A percentile compares a stretch with the other conserved stretches of the same genome.
Evolutionary conservation across 2,888 invertebrate genomes (phyloP).

Genomic region (Calliopum simillimum): DNA sequence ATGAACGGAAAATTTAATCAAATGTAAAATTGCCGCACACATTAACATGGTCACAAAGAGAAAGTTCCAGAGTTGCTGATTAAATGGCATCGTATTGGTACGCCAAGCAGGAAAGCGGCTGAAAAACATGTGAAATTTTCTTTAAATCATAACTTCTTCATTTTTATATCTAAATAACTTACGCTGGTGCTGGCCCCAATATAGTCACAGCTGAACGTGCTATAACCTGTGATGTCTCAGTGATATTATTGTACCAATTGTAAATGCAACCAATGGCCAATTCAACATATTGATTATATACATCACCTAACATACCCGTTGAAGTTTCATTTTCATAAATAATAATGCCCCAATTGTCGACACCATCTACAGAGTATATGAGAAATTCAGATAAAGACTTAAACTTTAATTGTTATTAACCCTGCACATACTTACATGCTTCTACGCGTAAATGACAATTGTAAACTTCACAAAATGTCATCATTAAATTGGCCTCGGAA

Average conservation of each 20-base stretch:
- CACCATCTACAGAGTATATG: slow-evolving; percentile 53
- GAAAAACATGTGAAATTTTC: background rate
- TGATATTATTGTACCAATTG: slow-evolving; percentile 63
- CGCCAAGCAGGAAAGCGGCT: slow-evolving; percentile 60
- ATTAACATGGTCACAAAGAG: slow-evolving; percentile 50
- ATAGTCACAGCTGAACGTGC: slow-evolving; percentile 63
- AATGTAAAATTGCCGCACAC: slow-evolving; percentile 54
- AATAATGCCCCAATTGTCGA: slow-evolving; percentile 63
- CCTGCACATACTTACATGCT: slow-evolving; percentile 56
- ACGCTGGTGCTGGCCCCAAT: slow-evolving; percentile 62
- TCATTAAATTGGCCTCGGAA: slow-evolving; percentile 59
- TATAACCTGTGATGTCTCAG: slow-evolving; percentile 61
- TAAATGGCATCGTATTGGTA: slow-evolving; percentile 59
- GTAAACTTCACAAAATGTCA: slow-evolving; percentile 58
- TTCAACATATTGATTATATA: slow-evolving; percentile 60
- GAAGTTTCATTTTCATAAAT: slow-evolving; percentile 58
- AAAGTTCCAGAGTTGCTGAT: slow-evolving; percentile 53
- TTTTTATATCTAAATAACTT: slow-evolving; percentile 29
- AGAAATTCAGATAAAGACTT: too few species aligned
- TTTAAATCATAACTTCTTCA: background rate
- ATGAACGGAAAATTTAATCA: slow-evolving; percentile 50
- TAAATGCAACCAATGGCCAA: slow-evolving; percentile 64
- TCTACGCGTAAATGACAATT: slow-evolving; percentile 61
- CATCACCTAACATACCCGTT: slow-evolving; percentile 62
- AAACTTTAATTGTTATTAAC: too few species aligned